A percentile compares a stretch with the other conserved stretches of the same genome.
phyloP scores from a whole-genome alignment of 2,113 vertebrate genomes.

The Pica pica region DNA sequence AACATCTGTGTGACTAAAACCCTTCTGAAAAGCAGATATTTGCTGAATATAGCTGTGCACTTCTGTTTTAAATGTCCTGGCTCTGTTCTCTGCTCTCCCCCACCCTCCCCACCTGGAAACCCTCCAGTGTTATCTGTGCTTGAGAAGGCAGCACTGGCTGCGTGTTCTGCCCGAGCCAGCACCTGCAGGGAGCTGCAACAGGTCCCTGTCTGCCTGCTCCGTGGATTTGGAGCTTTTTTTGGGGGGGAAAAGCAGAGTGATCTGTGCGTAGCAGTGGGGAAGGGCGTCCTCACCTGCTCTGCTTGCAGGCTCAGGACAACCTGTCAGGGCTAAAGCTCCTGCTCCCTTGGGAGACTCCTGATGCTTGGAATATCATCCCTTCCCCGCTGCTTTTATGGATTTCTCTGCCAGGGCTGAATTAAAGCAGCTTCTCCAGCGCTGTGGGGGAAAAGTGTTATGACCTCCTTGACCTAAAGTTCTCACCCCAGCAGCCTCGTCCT shows the following conservation, averaged over 20 bases:
- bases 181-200: neutral
- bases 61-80: conserved; percentile 8
- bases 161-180: neutral
- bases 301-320: neutral
- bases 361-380: neutral
- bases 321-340: neutral
- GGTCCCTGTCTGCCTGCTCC: neutral
- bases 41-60: neutral
- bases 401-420: neutral
- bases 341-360: neutral
- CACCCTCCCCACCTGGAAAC: neutral
- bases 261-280: fast-evolving
- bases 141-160: neutral
- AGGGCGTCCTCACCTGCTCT: neutral
- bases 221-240: fast-evolving
- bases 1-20: neutral
- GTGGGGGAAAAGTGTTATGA: neutral
- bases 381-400: neutral
- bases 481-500: neutral
- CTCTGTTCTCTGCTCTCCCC: neutral
- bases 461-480: neutral
- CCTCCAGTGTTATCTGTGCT: neutral
- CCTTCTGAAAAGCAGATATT: neutral
- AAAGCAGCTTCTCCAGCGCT: neutral
- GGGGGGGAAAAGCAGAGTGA: neutral